A percentile compares a stretch with the other conserved stretches of the same genome.
These are phyloP conservation scores for Monopterus albus DNA, from an alignment of 2,113 vertebrate species.

Conservation along the genomic window DNA sequence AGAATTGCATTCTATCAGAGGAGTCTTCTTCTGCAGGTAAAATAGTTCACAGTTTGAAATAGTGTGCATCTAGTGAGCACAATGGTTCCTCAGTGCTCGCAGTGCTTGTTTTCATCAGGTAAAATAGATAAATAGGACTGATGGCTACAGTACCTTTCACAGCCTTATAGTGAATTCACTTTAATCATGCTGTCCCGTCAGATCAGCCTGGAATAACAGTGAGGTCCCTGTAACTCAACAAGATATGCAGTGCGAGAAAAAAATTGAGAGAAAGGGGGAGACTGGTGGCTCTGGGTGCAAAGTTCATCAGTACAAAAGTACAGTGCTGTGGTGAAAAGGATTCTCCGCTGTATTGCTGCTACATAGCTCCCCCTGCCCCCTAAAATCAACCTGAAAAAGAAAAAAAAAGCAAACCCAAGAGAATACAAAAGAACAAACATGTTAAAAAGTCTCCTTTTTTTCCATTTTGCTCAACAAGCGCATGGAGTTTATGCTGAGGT, in stretches of 20 bases:
- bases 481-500: slow-evolving; percentile 77
- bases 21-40: slow-evolving; percentile 58
- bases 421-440: slow-evolving; percentile 61
- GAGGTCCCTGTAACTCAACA: slow-evolving; percentile 69
- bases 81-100: slow-evolving; percentile 34
- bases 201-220: slow-evolving; percentile 60
- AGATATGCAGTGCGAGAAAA: slow-evolving; percentile 58
- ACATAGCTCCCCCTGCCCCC: slow-evolving; percentile 77
- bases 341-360: slow-evolving; percentile 84
- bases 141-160: slow-evolving; percentile 61
- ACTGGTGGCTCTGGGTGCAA: slow-evolving; percentile 82
- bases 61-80: slow-evolving; percentile 46
- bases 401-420: slow-evolving; percentile 54
- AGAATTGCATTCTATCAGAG: slow-evolving; percentile 57
- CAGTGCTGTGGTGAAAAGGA: slow-evolving; percentile 82
- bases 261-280: slow-evolving; percentile 70
- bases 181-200: slow-evolving; percentile 39
- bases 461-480: slow-evolving; percentile 75
- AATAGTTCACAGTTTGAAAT: slow-evolving; percentile 79
- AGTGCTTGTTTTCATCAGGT: slow-evolving; percentile 13
- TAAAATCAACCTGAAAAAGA: slow-evolving; percentile 61
- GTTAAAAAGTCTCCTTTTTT: slow-evolving; percentile 67
- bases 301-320: slow-evolving; percentile 82
- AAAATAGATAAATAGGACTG: slow-evolving; percentile 49
- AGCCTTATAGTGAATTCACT: slow-evolving; percentile 48